Conservation (phyloP, 2,888 invertebrate genomes). For the Magallana nippona region DNA sequence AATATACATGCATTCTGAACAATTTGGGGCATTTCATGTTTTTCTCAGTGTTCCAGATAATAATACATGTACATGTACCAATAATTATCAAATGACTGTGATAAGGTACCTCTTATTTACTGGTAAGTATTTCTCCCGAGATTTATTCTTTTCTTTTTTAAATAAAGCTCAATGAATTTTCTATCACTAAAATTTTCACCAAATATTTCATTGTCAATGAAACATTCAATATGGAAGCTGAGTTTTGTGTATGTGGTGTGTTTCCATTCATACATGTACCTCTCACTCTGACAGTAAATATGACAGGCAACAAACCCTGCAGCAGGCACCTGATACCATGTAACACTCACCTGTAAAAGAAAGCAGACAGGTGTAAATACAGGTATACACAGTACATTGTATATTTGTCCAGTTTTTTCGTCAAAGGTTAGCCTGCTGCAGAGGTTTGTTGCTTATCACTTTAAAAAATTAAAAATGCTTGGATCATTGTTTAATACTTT, state of each 20-base stretch:
- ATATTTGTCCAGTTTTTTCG: not conserved
- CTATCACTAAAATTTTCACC: too few species aligned
- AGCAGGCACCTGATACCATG: constrained; percentile 4
- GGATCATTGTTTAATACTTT: not conserved
- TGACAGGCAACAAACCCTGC: constrained; percentile 34
- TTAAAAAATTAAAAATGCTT: not conserved
- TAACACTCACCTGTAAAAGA: constrained; percentile 61
- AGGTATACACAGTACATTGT: constrained; percentile 6
- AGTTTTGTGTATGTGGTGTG: not conserved
- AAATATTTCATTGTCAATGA: too few species aligned
- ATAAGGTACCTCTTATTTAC: too few species aligned
- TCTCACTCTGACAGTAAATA: not conserved
- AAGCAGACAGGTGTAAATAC: constrained; percentile 55
- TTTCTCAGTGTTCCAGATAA: too few species aligned
- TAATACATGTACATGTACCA: too few species aligned
- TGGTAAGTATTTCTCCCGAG: too few species aligned
- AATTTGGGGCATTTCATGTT: too few species aligned
- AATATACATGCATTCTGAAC: too few species aligned
- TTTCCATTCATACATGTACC: not conserved
- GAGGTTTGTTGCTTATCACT: constrained; percentile 10
- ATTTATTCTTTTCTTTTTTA: too few species aligned
- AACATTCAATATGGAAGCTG: not conserved
- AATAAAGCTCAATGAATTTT: too few species aligned
- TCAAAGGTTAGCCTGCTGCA: constrained; percentile 10
- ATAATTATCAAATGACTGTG: too few species aligned